A percentile compares a stretch with the other conserved stretches of the same genome.
Evolutionary conservation across 2,888 invertebrate species (phyloP).

Genomic region (Drosophila leonis): DNA sequence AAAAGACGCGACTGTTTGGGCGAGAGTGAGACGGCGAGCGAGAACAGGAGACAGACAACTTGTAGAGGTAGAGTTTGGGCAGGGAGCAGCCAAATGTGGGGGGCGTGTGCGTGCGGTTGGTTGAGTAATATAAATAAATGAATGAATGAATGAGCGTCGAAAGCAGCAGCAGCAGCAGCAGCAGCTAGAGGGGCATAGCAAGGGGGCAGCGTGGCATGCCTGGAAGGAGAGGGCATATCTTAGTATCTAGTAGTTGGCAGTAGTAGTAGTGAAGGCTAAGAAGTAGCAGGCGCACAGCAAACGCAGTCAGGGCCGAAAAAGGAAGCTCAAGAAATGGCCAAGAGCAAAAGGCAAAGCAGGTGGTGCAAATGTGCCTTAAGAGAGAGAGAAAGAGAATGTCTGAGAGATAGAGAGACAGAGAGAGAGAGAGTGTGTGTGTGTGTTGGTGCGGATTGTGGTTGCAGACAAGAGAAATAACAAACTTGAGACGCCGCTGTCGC

Average conservation of each 20-base stretch:
- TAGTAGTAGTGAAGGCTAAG: constrained; percentile 70
- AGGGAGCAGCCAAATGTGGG: constrained; percentile 12
- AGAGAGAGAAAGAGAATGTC: neutral
- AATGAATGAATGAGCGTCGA: constrained; percentile 70
- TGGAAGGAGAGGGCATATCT: constrained; percentile 1
- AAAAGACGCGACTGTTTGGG: constrained; percentile 44
- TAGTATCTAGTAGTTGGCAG: constrained; percentile 46
- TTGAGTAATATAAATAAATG: constrained; percentile 76
- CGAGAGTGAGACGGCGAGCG: neutral
- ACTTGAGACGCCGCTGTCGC: constrained; percentile 66
- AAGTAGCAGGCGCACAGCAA: constrained; percentile 65
- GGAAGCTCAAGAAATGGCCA: constrained; percentile 22
- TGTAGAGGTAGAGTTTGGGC: constrained; percentile 12
- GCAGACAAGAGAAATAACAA: constrained; percentile 80
- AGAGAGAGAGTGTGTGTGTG: neutral
- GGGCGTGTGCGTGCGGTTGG: constrained; percentile 69
- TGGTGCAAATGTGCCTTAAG: constrained; percentile 27
- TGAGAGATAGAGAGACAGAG: neutral
- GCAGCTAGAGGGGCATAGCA: neutral
- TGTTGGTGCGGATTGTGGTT: constrained; percentile 58
- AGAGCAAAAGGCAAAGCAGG: constrained; percentile 48
- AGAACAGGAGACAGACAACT: constrained; percentile 22
- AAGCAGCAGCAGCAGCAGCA: constrained; percentile 15
- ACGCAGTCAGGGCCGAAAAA: constrained; percentile 35
- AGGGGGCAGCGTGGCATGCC: neutral